Conservation (phyloP, 30 jellyfish, hydroid and myxozoan species). For the Aurelia sp. region DNA sequence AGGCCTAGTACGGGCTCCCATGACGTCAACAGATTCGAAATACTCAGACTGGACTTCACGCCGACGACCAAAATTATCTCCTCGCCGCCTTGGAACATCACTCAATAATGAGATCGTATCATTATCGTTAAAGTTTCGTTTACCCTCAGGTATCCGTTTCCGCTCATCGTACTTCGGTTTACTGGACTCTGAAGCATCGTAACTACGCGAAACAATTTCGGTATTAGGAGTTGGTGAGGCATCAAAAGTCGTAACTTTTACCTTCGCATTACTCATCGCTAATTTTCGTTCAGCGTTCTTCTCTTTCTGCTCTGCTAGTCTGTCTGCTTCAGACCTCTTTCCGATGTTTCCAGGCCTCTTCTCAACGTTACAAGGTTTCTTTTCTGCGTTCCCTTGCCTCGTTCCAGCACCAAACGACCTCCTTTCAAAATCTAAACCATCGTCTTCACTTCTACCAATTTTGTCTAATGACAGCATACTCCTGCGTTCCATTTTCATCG, state of each 20-base stretch:
- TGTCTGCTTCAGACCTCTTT: slow-evolving; percentile 2
- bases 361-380: neutral
- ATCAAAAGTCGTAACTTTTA: slow-evolving; percentile 6
- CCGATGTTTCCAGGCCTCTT: slow-evolving; percentile 6
- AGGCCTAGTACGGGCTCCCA: slow-evolving; percentile 12
- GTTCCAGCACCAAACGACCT: slow-evolving; percentile 2
- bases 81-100: too few relatives aligned
- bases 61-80: slow-evolving; percentile 2
- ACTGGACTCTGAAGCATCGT: neutral
- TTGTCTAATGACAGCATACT: slow-evolving; percentile 38
- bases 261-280: neutral
- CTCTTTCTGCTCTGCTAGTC: neutral
- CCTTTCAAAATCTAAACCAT: slow-evolving; percentile 6
- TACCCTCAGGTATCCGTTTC: too few relatives aligned
- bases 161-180: too few relatives aligned
- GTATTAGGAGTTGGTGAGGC: neutral
- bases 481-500: slow-evolving; percentile 66
- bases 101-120: too few relatives aligned
- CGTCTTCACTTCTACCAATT: neutral
- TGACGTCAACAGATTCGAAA: slow-evolving; percentile 9
- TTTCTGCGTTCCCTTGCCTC: neutral
- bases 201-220: slow-evolving; percentile 3
- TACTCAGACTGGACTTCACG: slow-evolving; percentile 42
- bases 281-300: neutral
- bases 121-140: too few relatives aligned